These are phyloP conservation scores for Zaprionus ghesquierei DNA, from an alignment of 1,140 invertebrate species.

Conservation along the genomic window DNA sequence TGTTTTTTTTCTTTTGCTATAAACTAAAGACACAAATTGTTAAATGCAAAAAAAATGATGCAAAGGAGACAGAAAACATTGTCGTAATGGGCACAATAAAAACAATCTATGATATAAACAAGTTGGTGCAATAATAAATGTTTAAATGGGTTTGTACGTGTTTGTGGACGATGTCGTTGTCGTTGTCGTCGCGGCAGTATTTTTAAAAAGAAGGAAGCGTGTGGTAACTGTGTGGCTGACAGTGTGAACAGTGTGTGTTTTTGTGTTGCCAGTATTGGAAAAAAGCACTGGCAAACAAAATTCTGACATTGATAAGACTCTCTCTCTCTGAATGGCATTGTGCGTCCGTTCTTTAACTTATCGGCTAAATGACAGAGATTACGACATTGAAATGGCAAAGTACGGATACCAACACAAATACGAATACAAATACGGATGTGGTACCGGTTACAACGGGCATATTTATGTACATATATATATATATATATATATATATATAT, in stretches of 20 bases:
- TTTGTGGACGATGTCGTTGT: neutral
- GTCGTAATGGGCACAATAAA: conserved; percentile 10
- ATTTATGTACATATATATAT: neutral
- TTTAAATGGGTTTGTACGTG: no score
- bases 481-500: conserved; percentile 3
- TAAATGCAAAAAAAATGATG: conserved; percentile 1
- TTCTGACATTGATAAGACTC: neutral
- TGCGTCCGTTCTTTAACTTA: conserved; percentile 23
- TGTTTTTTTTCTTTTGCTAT: conserved; percentile 38
- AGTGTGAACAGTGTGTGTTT: conserved; percentile 9
- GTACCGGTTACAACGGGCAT: neutral
- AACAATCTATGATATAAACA: conserved; percentile 18
- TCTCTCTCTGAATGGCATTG: neutral
- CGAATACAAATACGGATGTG: conserved; percentile 12
- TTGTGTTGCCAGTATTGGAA: conserved; percentile 11
- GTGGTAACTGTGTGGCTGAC: neutral
- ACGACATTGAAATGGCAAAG: conserved; percentile 26
- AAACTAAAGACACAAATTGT: conserved; percentile 44
- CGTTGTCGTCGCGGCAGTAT: conserved; percentile 42
- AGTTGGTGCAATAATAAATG: conserved; percentile 9
- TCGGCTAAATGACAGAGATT: conserved; percentile 25
- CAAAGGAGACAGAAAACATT: neutral
- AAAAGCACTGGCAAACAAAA: neutral
- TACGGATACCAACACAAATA: conserved; percentile 13
- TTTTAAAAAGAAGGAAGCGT: conserved; percentile 19